Conservation (phyloP, 2,113 vertebrate genomes). For the Alouatta palliata region DNA sequence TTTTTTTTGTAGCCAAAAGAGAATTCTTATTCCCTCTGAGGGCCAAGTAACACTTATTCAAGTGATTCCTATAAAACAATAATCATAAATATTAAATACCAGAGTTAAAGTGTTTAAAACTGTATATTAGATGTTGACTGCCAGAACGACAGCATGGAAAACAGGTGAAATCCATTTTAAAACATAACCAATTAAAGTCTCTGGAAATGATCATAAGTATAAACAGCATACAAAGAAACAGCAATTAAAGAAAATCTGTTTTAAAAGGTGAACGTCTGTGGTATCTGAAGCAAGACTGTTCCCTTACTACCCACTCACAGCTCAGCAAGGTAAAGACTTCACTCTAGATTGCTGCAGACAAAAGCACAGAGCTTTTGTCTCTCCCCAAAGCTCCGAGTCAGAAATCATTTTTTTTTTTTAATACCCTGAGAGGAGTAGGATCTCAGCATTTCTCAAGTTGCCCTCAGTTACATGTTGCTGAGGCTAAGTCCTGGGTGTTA, state of each 20-base stretch:
- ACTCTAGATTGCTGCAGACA: neutral
- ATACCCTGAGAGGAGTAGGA: neutral
- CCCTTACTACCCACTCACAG: neutral
- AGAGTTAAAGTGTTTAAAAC: neutral
- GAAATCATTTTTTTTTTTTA: too few relatives aligned
- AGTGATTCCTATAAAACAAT: neutral
- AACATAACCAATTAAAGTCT: neutral
- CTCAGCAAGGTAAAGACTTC: neutral
- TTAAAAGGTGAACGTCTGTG: neutral
- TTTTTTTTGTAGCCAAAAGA: neutral
- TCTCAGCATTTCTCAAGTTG: fast-evolving
- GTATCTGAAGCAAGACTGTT: neutral
- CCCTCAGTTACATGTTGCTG: neutral
- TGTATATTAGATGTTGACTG: neutral
- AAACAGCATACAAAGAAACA: neutral
- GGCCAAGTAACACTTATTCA: neutral
- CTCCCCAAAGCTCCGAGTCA: neutral
- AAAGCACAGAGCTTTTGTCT: neutral
- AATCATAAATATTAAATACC: neutral
- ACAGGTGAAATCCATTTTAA: neutral
- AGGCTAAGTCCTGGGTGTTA: neutral
- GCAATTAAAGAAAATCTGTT: neutral
- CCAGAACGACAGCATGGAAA: neutral
- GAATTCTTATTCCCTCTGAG: neutral
- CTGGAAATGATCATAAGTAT: neutral